Evolutionary conservation across 1,140 invertebrate genomes (phyloP).

Genomic region (Druon quercuslanigerum): DNA sequence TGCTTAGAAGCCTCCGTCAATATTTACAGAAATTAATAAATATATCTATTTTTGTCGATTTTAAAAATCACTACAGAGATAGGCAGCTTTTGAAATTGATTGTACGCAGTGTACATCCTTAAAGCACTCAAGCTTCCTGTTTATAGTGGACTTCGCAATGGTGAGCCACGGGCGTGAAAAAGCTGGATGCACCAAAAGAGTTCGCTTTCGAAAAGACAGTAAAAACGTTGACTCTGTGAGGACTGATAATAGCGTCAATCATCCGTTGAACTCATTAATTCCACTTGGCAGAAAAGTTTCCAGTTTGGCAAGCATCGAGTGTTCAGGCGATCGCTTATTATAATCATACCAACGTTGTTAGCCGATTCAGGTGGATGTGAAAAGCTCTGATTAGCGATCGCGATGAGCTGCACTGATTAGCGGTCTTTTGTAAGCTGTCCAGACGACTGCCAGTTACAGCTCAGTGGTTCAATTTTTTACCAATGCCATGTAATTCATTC

Average conservation of each 20-base stretch:
- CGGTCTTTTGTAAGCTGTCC: conserved; percentile 12
- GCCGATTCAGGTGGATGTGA: conserved; percentile 26
- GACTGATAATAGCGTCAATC: conserved; percentile 12
- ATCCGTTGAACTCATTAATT: conserved; percentile 42
- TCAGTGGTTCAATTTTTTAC: conserved; percentile 23
- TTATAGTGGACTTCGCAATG: neutral
- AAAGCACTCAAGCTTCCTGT: no score
- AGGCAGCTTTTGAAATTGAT: no score
- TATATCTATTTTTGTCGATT: no score
- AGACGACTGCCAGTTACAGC: conserved; percentile 28
- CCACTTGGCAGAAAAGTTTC: conserved; percentile 51
- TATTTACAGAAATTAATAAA: no score
- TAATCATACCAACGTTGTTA: conserved; percentile 32
- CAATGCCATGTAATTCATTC: conserved; percentile 4
- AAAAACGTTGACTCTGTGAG: conserved; percentile 13
- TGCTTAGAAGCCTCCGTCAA: no score
- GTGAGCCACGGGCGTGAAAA: neutral
- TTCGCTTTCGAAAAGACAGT: conserved; percentile 23
- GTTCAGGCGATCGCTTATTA: conserved; percentile 28
- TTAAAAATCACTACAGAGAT: no score
- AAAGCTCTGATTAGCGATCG: conserved; percentile 27
- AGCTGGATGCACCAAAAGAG: neutral
- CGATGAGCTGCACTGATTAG: conserved; percentile 25
- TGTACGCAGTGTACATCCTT: no score
- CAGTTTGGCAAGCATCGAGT: conserved; percentile 47